These are phyloP conservation scores for Delichon dasypus DNA, from an alignment of 2,797 vertebrate species.

Conservation along the genomic window DNA sequence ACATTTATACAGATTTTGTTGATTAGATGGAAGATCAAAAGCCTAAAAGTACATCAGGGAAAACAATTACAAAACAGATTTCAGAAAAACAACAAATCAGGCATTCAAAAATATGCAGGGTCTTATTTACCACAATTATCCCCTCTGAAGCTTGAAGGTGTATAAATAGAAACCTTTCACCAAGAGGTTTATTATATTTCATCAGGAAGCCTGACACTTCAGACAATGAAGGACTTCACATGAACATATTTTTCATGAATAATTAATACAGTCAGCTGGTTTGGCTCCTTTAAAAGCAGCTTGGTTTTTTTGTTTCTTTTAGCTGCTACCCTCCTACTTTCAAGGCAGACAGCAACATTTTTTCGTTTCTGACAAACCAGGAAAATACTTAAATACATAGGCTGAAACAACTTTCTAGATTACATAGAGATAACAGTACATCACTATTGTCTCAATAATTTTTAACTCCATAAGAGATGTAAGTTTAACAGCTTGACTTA, in stretches of 20 bases:
- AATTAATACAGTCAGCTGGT: constrained; percentile 15
- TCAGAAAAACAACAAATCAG: constrained; percentile 1
- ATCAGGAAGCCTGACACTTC: constrained; percentile 32
- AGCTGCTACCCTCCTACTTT: neutral
- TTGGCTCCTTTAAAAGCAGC: neutral
- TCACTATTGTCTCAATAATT: neutral
- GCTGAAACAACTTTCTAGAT: neutral
- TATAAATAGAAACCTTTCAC: constrained; percentile 27
- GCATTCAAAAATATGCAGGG: neutral
- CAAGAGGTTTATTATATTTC: neutral
- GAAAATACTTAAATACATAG: neutral
- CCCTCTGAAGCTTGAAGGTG: neutral
- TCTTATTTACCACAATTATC: neutral
- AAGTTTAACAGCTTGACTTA: neutral
- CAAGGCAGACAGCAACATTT: neutral
- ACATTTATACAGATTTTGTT: neutral
- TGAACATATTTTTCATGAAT: constrained; percentile 3
- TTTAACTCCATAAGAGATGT: neutral
- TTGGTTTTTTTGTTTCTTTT: neutral
- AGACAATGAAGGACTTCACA: constrained; percentile 20
- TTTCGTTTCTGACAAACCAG: neutral
- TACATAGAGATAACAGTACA: neutral
- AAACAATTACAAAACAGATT: constrained; percentile 20
- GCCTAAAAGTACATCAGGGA: neutral
- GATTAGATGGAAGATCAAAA: neutral